Conservation (phyloP, 2,888 invertebrate genomes). For the Ormyrus labotus region DNA sequence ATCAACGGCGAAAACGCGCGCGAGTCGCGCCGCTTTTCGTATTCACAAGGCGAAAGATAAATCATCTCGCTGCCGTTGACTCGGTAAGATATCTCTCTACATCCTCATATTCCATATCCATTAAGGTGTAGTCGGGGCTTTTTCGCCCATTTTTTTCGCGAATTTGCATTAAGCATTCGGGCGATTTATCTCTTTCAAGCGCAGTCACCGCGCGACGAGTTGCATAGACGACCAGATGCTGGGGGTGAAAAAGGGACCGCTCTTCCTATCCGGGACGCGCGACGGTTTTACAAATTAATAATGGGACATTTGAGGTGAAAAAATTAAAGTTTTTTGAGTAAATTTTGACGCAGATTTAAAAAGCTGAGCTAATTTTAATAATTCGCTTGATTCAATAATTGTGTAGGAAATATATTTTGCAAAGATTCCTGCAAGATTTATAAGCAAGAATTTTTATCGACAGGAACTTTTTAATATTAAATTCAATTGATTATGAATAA, state of each 20-base stretch:
- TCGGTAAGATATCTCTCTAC: conserved; percentile 48
- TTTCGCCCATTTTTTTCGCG: conserved; percentile 31
- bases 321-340: too few species aligned
- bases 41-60: conserved; percentile 40
- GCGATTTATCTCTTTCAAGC: conserved; percentile 55
- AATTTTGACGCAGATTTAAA: too few species aligned
- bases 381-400: too few species aligned
- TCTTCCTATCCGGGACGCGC: conserved; percentile 22
- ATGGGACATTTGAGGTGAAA: too few species aligned
- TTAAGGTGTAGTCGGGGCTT: conserved; percentile 36
- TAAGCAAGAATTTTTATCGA: too few species aligned
- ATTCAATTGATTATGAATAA: too few species aligned
- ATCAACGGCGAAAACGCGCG: conserved; percentile 34
- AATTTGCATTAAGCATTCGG: conserved; percentile 54
- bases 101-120: conserved; percentile 54
- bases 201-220: conserved; percentile 29
- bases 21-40: conserved; percentile 11
- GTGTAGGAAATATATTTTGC: too few species aligned
- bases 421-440: too few species aligned
- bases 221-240: conserved; percentile 1
- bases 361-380: too few species aligned
- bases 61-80: conserved; percentile 47
- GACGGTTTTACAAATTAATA: conserved; percentile 37
- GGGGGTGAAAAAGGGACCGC: conserved; percentile 40
- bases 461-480: too few species aligned